Evolutionary conservation across 2,797 vertebrate species (phyloP).

Genomic region (Cossypha polioptera): DNA sequence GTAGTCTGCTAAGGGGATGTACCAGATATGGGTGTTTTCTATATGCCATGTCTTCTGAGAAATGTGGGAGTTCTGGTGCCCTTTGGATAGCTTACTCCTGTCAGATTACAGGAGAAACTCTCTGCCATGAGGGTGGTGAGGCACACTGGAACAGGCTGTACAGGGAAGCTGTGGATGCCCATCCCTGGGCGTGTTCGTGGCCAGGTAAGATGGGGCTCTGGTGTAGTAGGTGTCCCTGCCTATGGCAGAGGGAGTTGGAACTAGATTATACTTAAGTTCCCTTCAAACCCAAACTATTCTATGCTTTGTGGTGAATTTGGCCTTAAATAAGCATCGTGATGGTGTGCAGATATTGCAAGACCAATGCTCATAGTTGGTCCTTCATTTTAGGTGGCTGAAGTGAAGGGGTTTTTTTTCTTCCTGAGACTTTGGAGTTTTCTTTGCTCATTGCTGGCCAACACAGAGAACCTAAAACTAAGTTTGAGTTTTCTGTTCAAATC

Average conservation of each 20-base stretch:
- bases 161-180: not conserved
- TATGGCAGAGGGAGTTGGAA: not conserved
- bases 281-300: not conserved
- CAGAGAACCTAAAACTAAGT: not conserved
- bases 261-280: not conserved
- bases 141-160: not conserved
- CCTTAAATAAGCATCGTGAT: not conserved
- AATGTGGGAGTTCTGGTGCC: not conserved
- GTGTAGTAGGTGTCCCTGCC: not conserved
- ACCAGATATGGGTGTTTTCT: not conserved
- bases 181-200: not conserved
- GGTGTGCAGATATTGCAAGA: not conserved
- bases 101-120: not conserved
- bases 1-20: no score
- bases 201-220: not conserved
- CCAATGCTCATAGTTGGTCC: not conserved
- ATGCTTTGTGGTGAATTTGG: not conserved
- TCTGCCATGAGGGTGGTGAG: not conserved
- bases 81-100: not conserved
- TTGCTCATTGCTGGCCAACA: not conserved
- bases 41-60: accelerated
- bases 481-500: not conserved
- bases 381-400: not conserved
- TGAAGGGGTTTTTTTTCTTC: not conserved
- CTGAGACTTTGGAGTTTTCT: not conserved